A percentile compares a stretch with the other conserved stretches of the same genome.
Conservation (phyloP, 2,113 vertebrate species). For the Tricholaema leucomelas region DNA sequence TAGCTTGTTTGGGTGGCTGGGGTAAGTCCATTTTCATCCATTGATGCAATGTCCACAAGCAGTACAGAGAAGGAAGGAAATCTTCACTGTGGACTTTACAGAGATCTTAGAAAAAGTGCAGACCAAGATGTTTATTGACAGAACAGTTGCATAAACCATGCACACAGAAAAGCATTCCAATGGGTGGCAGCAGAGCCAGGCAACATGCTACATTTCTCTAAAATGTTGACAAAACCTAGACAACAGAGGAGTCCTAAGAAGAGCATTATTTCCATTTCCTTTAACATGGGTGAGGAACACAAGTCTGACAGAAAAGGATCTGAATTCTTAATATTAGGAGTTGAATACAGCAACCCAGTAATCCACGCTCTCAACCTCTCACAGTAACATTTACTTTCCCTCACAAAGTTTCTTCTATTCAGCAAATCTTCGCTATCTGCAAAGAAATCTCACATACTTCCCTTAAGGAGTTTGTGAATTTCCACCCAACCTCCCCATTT, state of each 20-base stretch:
- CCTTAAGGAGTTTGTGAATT: not conserved
- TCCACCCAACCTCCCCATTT: not conserved
- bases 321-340: not conserved
- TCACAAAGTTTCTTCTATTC: not conserved
- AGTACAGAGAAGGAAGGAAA: not conserved
- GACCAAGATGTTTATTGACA: not conserved
- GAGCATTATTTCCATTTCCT: not conserved
- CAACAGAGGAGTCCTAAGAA: not conserved
- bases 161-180: not conserved
- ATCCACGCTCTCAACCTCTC: not conserved
- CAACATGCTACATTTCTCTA: not conserved
- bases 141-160: not conserved
- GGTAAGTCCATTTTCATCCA: not conserved
- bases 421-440: not conserved
- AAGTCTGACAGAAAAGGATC: not conserved
- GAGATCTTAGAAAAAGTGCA: not conserved
- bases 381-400: not conserved
- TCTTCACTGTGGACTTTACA: not conserved
- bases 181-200: slow-evolving; percentile 42
- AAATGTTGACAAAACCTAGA: not conserved
- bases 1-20: not conserved
- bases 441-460: not conserved
- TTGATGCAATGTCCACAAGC: not conserved
- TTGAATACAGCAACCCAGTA: not conserved
- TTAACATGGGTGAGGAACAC: not conserved